Percentiles rank a stretch among this genome's conserved stretches.
Conservation (phyloP, 2,888 invertebrate species). For the Acleris holmiana region DNA sequence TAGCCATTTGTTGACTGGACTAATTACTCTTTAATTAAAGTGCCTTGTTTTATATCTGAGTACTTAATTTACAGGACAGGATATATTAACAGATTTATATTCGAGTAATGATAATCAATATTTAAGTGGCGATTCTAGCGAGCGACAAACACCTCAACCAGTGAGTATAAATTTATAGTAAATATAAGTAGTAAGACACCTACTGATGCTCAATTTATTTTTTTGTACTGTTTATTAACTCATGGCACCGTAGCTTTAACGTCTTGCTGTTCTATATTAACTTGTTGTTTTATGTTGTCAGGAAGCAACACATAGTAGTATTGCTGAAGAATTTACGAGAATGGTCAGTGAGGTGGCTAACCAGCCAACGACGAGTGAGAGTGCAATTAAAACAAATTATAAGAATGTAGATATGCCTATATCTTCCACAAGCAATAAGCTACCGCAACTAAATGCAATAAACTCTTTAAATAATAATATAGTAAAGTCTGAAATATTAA, state of each 20-base stretch:
- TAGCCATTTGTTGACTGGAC: too few relatives aligned
- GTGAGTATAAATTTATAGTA: constrained; percentile 54
- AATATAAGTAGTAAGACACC: too few relatives aligned
- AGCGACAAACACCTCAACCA: constrained; percentile 81
- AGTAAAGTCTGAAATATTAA: constrained; percentile 76
- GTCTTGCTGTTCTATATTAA: constrained; percentile 32
- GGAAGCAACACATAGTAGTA: constrained; percentile 67
- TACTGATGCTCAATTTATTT: neutral
- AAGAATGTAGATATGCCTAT: constrained; percentile 62
- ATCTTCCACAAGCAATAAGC: constrained; percentile 60
- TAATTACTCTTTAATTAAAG: neutral
- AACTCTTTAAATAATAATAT: constrained; percentile 74
- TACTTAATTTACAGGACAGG: constrained; percentile 72
- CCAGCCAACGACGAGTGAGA: constrained; percentile 65
- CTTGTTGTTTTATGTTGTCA: constrained; percentile 41
- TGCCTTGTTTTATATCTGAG: constrained; percentile 19
- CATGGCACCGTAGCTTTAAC: too few relatives aligned
- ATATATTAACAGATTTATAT: constrained; percentile 76
- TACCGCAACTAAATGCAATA: constrained; percentile 72
- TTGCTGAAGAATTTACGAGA: constrained; percentile 78
- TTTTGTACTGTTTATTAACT: constrained; percentile 3
- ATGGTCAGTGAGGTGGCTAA: constrained; percentile 75
- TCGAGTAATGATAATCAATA: constrained; percentile 67
- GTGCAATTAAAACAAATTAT: constrained; percentile 61
- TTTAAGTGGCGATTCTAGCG: constrained; percentile 75